A percentile compares a stretch with the other conserved stretches of the same genome.
Evolutionary conservation across 2,113 vertebrate species (phyloP).

Genomic region (Myotis brandtii): DNA sequence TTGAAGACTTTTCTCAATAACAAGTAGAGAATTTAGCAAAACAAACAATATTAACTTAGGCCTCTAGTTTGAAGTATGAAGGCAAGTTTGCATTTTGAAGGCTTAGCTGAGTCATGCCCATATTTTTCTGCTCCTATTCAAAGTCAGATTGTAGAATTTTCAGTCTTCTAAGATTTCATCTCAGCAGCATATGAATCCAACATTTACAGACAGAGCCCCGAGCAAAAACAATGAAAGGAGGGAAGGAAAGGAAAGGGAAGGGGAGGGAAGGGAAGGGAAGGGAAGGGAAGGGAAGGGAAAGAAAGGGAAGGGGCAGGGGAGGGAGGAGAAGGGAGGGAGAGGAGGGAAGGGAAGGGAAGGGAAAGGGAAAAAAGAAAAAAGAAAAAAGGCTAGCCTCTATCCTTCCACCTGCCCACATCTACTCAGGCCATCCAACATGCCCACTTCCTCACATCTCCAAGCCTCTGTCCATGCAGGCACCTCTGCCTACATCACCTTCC

Average conservation of each 20-base stretch:
- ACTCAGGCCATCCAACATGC: rapidly evolving
- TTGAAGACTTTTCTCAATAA: conserved; percentile 76
- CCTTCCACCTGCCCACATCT: background rate
- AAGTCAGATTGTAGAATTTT: conserved; percentile 38
- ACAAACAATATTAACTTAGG: conserved; percentile 75
- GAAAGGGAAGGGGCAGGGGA: rapidly evolving
- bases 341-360: rapidly evolving
- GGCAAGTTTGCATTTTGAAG: conserved; percentile 70
- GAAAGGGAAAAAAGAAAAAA: background rate
- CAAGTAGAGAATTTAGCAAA: conserved; percentile 73
- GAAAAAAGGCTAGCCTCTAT: background rate
- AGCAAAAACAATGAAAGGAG: background rate
- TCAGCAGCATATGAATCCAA: background rate
- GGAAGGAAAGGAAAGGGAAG: background rate
- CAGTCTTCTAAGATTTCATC: conserved; percentile 23
- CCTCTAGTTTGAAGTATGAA: conserved; percentile 80
- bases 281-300: too few species aligned
- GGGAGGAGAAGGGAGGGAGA: too few species aligned
- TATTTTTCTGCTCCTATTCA: conserved; percentile 21
- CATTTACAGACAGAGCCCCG: background rate
- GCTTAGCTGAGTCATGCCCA: background rate
- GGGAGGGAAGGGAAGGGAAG: rapidly evolving
- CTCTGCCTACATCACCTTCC: background rate
- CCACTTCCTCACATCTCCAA: too few species aligned
- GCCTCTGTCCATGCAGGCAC: rapidly evolving